These are phyloP conservation scores for Zelostemma sp. DNA, from an alignment of 1,140 invertebrate species.

Conservation along the genomic window DNA sequence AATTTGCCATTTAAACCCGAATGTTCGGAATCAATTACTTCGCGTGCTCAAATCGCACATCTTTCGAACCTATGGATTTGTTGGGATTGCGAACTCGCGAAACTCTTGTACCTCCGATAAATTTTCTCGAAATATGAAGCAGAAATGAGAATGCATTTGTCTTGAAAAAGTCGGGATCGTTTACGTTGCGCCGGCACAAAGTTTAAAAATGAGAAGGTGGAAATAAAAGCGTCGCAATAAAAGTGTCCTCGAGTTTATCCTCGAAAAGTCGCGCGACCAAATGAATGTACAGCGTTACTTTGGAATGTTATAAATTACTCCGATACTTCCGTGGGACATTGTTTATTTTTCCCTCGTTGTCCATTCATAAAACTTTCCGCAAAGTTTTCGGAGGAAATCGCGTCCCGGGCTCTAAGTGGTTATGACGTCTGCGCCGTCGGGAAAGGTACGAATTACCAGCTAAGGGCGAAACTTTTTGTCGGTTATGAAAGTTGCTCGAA, in stretches of 20 bases:
- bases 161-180: too few species aligned
- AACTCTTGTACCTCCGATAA: too few species aligned
- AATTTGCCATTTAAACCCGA: constrained; percentile 27
- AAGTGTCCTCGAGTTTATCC: not conserved
- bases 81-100: too few species aligned
- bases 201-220: constrained; percentile 1
- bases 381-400: constrained; percentile 7
- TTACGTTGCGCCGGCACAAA: too few species aligned
- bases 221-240: constrained; percentile 5
- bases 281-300: constrained; percentile 1
- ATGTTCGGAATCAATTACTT: constrained; percentile 35
- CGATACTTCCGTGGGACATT: constrained; percentile 12
- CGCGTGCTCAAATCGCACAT: too few species aligned
- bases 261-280: constrained; percentile 3
- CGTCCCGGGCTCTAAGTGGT: not conserved
- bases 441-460: constrained; percentile 4
- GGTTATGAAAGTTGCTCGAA: not conserved
- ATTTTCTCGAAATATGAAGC: too few species aligned
- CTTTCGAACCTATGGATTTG: too few species aligned
- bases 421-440: not conserved
- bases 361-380: constrained; percentile 9
- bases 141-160: too few species aligned
- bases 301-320: constrained; percentile 9
- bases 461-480: constrained; percentile 7
- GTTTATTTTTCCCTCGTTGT: constrained; percentile 11